These are phyloP conservation scores for Rhea pennata DNA, from an alignment of 2,113 vertebrate species.

Conservation along the genomic window DNA sequence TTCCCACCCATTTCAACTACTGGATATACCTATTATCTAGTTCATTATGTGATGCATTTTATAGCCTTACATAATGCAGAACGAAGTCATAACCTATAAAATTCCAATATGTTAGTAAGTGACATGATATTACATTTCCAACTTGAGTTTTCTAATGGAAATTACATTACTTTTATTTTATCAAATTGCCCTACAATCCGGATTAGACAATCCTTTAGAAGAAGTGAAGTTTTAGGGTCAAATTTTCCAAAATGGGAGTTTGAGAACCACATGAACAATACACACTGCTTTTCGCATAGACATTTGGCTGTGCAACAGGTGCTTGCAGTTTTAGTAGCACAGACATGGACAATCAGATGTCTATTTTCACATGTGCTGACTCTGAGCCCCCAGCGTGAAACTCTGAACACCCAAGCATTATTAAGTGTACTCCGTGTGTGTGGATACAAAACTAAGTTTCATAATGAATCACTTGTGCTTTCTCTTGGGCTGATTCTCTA, in stretches of 20 bases:
- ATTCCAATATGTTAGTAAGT: not conserved
- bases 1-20: not conserved
- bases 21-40: not conserved
- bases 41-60: not conserved
- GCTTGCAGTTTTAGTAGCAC: not conserved
- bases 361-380: not conserved
- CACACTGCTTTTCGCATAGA: not conserved
- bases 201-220: not conserved
- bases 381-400: not conserved
- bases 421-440: not conserved
- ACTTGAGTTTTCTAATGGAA: not conserved
- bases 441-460: not conserved
- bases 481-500: not conserved
- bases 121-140: not conserved
- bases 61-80: not conserved
- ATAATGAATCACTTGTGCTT: not conserved
- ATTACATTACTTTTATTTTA: not conserved
- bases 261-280: not conserved
- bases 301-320: not conserved
- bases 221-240: not conserved
- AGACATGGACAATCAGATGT: not conserved
- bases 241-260: not conserved
- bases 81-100: not conserved
- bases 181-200: not conserved
- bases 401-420: not conserved